Conservation (phyloP, 2,888 invertebrate species). For the Eupithecia dodoneata region DNA sequence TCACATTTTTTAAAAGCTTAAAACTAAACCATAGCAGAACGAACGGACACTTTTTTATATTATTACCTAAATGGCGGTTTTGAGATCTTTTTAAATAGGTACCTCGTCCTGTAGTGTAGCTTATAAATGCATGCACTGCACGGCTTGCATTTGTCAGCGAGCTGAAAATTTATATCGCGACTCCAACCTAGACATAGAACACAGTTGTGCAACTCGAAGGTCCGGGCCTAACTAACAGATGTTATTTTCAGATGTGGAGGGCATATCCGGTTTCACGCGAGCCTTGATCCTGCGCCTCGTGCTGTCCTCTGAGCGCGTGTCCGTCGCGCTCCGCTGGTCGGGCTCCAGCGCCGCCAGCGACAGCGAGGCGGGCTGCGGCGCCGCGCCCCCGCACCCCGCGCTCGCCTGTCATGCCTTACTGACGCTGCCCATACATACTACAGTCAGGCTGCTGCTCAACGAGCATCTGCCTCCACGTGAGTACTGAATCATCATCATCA, state of each 20-base stretch:
- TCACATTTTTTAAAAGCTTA: no score
- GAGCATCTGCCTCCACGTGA: constrained; percentile 76
- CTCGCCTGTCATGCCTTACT: constrained; percentile 88
- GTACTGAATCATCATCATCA: constrained; percentile 32
- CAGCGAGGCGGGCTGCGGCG: constrained; percentile 82
- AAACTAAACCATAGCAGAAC: no score
- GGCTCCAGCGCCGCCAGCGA: constrained; percentile 80
- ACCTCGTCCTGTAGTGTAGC: background rate
- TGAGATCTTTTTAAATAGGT: background rate
- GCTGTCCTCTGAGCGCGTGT: constrained; percentile 92
- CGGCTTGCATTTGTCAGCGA: background rate
- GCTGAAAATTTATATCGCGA: background rate
- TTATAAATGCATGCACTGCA: no score
- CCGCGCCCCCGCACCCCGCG: constrained; percentile 84
- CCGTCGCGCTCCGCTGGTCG: constrained; percentile 87
- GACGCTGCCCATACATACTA: constrained; percentile 89
- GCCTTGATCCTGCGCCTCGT: constrained; percentile 93
- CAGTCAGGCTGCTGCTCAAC: constrained; percentile 89
- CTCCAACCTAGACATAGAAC: background rate
- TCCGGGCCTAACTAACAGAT: background rate
- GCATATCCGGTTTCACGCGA: constrained; percentile 94
- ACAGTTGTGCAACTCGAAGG: background rate
- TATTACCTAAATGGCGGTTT: background rate
- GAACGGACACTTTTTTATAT: background rate
- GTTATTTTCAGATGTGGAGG: constrained; percentile 64